Base-by-base conservation (phyloP, 2,888 invertebrate species). In the Fragum whitleyi region DNA sequence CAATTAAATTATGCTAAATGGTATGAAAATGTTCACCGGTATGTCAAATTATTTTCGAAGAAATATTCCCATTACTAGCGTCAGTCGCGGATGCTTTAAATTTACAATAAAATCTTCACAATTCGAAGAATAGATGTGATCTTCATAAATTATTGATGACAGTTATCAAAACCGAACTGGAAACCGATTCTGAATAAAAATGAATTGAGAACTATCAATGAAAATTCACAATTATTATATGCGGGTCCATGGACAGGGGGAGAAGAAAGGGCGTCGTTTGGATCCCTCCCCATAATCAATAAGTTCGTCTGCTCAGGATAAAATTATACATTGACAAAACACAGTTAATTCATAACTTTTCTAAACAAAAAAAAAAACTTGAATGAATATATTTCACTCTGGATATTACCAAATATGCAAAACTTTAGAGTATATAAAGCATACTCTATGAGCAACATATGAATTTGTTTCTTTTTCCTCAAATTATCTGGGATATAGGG, bases 201-300 rank as follows among this genome's bases (percentile, higher is more conserved):
- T 70, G 70, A 70, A 70, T 70, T 55, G 32, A 14, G 36, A 19
- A 53, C n/a, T 29, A 32, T 70, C n/a, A 70, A 55, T 70, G 70
- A 70, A 76, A 77, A 72, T 77, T 72, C 78, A 74, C 75, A 71
- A 74, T 83, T 69, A 61, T 73, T 77, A 70, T 77, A 83, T 83
- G 83, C 79, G 83, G 83, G 83, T 72, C 39, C 23, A 11, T 21
- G 21, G 65, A 36, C 39, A 23, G 23, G 21, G 65, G 65, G 42
- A 62, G 39, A n/a, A 26, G 42, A 65, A 29, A 65, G 65, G 65
- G 65, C 65, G 65, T 39, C 65, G 42, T 42, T 42, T 14, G 16
- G 29, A 42, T 21, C 42, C 65, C 39, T 42, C 65, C 42, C 36
- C 16, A 42, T 65, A 65, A 65, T 65, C 65, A 23, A 65, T 65